Percentiles rank a stretch among this genome's conserved stretches.
These are phyloP conservation scores for Acromyrmex charruanus DNA, from an alignment of 1,140 invertebrate genomes.

Conservation along the genomic window DNA sequence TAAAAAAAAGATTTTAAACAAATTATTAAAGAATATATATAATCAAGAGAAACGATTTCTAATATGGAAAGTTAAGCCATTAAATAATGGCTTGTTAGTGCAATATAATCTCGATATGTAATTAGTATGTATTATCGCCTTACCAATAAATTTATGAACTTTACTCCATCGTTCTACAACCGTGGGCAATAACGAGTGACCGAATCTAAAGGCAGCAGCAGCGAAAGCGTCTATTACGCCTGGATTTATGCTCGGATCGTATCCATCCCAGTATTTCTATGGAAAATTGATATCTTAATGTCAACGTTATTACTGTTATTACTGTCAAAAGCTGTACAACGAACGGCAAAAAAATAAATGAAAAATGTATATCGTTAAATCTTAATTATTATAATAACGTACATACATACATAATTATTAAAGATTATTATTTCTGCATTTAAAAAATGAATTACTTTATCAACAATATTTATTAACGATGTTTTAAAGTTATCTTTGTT, in stretches of 20 bases:
- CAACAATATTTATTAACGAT: neutral
- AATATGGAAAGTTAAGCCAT: too few relatives aligned
- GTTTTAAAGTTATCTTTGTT: neutral
- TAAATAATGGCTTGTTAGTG: neutral
- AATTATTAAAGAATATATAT: conserved; percentile 5
- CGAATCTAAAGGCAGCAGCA: conserved; percentile 95
- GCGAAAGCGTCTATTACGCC: conserved; percentile 95
- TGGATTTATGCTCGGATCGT: conserved; percentile 94
- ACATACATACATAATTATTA: neutral
- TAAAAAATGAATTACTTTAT: neutral
- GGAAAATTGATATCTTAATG: neutral
- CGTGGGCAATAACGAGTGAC: conserved; percentile 95
- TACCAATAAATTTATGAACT: conserved; percentile 96
- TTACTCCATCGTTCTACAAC: conserved; percentile 97
- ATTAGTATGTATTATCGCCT: conserved; percentile 65
- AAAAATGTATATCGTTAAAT: neutral
- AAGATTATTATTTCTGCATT: neutral
- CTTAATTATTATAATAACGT: neutral
- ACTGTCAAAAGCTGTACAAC: neutral
- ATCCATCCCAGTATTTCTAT: conserved; percentile 95
- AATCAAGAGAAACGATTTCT: neutral
- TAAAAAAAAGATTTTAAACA: neutral
- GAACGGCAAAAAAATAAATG: neutral
- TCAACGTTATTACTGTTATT: conserved; percentile 58
- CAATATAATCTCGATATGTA: neutral